Evolutionary conservation across 2,888 invertebrate species (phyloP).

Genomic region (Meiosimyza platycephala): DNA sequence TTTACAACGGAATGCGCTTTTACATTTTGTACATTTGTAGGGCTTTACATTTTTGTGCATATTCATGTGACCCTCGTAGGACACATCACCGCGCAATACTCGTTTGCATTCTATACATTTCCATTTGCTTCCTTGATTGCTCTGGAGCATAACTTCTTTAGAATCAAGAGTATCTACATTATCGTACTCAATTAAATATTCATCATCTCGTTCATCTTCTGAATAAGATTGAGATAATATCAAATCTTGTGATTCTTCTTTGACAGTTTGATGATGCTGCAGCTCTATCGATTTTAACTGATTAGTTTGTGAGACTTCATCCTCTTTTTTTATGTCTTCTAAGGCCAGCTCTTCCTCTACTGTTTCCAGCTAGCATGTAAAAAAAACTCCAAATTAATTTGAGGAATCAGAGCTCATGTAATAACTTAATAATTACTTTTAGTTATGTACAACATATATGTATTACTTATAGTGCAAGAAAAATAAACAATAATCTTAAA

Average conservation of each 20-base stretch:
- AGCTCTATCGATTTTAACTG: too few species aligned
- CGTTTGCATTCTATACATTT: conserved; percentile 48
- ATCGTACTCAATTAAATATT: conserved; percentile 41
- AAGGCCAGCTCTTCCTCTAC: too few species aligned
- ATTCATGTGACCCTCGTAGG: conserved; percentile 51
- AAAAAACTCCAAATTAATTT: too few species aligned
- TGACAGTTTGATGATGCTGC: neutral
- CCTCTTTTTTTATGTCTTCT: too few species aligned
- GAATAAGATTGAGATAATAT: conserved; percentile 19
- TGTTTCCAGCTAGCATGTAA: too few species aligned
- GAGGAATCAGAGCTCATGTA: too few species aligned
- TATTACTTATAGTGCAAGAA: too few species aligned
- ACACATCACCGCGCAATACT: conserved; percentile 47
- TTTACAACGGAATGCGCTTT: conserved; percentile 44
- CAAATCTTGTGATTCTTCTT: conserved; percentile 2
- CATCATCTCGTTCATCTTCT: conserved; percentile 46
- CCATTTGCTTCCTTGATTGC: conserved; percentile 42
- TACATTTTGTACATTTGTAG: conserved; percentile 45
- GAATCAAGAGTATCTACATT: conserved; percentile 28
- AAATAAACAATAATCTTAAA: too few species aligned
- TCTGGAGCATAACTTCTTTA: neutral
- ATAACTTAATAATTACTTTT: too few species aligned
- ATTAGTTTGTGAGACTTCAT: too few species aligned
- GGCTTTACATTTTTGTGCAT: conserved; percentile 46
- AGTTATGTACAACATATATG: too few species aligned